These are phyloP conservation scores for Collichthys lucidus DNA, from an alignment of 2,113 vertebrate genomes.

Conservation along the genomic window DNA sequence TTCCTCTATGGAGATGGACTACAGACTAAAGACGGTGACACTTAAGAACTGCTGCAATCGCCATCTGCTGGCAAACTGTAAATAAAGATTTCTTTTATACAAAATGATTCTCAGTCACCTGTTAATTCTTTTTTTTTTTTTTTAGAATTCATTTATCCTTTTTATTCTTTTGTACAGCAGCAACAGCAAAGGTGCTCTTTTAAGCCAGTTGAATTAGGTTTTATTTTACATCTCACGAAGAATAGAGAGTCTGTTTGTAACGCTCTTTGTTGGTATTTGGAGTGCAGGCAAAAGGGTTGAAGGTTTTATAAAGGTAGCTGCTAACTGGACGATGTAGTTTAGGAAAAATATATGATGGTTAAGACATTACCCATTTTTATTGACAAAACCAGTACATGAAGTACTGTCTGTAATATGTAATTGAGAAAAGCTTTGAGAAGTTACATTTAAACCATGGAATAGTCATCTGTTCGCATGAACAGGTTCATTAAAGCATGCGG, in stretches of 20 bases:
- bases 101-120: neutral
- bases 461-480: neutral
- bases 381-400: neutral
- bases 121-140: neutral
- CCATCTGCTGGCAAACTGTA: conserved; percentile 70
- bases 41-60: conserved; percentile 4
- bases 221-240: neutral
- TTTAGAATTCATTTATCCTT: conserved; percentile 1
- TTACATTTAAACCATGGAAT: neutral
- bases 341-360: neutral
- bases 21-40: conserved; percentile 24
- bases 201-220: neutral
- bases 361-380: too few species aligned
- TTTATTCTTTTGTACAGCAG: neutral
- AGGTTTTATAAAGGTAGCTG: neutral
- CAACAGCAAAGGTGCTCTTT: neutral
- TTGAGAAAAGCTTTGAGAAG: neutral
- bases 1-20: conserved; percentile 33
- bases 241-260: neutral
- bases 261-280: neutral
- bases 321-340: neutral
- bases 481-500: too few species aligned
- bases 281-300: neutral
- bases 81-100: conserved; percentile 78
- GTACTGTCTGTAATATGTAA: neutral